phyloP scores from a whole-genome alignment of 2,113 vertebrate genomes.

The Pomatorhinus ruficollis region DNA sequence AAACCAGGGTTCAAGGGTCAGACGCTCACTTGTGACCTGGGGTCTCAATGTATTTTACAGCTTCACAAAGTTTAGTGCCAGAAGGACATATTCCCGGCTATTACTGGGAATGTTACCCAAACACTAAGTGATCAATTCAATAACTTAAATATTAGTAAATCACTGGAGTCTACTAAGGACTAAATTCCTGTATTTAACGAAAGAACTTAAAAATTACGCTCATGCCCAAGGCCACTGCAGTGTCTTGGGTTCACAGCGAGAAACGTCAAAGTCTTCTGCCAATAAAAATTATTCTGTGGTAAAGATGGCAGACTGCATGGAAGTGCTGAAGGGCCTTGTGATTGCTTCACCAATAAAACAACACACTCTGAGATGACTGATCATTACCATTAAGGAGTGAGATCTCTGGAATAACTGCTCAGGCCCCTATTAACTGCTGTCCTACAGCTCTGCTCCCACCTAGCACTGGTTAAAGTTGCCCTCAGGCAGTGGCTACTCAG shows the following conservation, averaged over 20 bases:
- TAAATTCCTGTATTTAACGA: background rate
- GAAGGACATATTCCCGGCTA: background rate
- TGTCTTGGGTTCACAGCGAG: background rate
- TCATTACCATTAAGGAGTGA: background rate
- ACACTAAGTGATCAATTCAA: background rate
- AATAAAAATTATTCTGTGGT: background rate
- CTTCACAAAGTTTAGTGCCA: background rate
- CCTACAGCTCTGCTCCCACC: background rate
- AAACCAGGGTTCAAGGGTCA: background rate
- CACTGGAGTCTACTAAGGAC: background rate
- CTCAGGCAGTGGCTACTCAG: background rate
- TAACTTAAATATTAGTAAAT: background rate
- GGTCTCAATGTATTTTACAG: background rate
- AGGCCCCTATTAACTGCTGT: background rate
- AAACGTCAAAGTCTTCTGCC: background rate
- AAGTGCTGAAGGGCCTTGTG: background rate
- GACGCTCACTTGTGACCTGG: background rate
- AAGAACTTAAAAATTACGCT: background rate
- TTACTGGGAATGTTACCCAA: background rate
- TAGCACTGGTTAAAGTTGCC: background rate
- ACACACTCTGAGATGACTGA: background rate
- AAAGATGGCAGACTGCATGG: background rate
- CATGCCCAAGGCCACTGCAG: background rate
- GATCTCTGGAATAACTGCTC: background rate
- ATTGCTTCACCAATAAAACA: background rate